A percentile compares a stretch with the other conserved stretches of the same genome.
Conservation (phyloP, 2,888 invertebrate species). For the Cecidostiba fungosa region DNA sequence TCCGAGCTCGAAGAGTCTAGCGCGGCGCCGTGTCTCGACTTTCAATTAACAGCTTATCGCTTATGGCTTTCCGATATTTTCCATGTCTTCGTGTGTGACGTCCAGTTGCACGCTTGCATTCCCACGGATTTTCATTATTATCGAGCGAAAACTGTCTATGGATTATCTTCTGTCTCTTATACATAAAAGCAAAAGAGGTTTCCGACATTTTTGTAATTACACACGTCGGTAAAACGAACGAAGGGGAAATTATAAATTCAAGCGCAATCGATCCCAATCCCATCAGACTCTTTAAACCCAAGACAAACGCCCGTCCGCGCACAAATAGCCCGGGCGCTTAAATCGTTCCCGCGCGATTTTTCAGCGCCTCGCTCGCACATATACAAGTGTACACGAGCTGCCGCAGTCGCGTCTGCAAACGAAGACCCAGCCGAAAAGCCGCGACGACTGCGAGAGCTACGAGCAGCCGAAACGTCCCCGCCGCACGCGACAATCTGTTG, state of each 20-base stretch:
- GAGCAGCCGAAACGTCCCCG: constrained; percentile 30
- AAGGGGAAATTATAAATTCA: not conserved
- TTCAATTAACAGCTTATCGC: constrained; percentile 78
- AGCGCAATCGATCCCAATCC: not conserved
- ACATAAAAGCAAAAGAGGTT: no score
- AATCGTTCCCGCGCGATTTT: constrained; percentile 52
- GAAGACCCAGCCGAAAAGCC: constrained; percentile 20
- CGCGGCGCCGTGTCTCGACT: constrained; percentile 75
- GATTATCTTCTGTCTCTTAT: constrained; percentile 11
- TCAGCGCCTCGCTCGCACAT: constrained; percentile 5
- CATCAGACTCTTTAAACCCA: constrained; percentile 8
- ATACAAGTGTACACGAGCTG: no score
- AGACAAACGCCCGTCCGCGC: constrained; percentile 16
- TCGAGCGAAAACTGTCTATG: constrained; percentile 29
- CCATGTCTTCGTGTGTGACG: constrained; percentile 12
- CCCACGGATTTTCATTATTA: constrained; percentile 42
- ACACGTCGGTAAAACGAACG: no score
- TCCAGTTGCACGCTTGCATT: constrained; percentile 32
- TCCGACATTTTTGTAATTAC: no score
- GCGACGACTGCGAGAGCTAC: not conserved
- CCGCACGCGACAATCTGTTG: constrained; percentile 54
- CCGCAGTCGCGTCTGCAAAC: no score
- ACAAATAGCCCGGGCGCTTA: constrained; percentile 46
- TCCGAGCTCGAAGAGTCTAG: constrained; percentile 19
- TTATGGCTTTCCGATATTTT: constrained; percentile 78